Conservation (phyloP, 1,140 invertebrate genomes). For the Trichomalopsis sarcophagae region DNA sequence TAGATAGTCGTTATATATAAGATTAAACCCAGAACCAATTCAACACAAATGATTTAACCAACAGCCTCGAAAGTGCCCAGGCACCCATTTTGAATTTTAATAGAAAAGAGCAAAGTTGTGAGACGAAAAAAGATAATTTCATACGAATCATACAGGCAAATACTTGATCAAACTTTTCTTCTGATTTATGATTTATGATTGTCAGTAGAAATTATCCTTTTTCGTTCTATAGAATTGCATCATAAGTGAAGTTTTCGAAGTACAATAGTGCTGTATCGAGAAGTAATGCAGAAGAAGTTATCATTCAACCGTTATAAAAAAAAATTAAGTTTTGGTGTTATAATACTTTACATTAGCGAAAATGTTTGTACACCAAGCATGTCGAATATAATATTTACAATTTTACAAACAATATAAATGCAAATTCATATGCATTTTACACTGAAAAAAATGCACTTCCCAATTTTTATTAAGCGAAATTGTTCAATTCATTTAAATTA, state of each 20-base stretch:
- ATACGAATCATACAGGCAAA: neutral
- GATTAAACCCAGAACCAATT: constrained; percentile 71
- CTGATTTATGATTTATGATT: neutral
- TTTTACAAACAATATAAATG: neutral
- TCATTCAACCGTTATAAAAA: neutral
- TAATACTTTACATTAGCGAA: neutral
- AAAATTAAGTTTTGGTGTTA: neutral
- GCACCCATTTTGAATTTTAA: constrained; percentile 56
- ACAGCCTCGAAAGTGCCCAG: constrained; percentile 69
- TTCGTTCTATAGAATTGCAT: neutral
- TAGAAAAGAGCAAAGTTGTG: constrained; percentile 53
- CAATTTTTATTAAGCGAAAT: no score
- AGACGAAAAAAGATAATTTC: constrained; percentile 48
- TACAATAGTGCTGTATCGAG: neutral
- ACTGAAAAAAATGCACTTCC: no score
- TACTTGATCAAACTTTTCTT: neutral
- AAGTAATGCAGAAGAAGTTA: constrained; percentile 18
- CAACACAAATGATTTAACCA: constrained; percentile 72
- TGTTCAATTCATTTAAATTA: no score
- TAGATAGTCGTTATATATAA: constrained; percentile 21
- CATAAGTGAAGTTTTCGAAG: neutral
- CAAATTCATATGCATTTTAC: no score
- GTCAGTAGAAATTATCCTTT: neutral
- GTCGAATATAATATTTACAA: neutral
- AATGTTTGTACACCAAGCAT: neutral